Evolutionary conservation across 2,113 vertebrate species (phyloP).

Genomic region (Pholis gunnellus): DNA sequence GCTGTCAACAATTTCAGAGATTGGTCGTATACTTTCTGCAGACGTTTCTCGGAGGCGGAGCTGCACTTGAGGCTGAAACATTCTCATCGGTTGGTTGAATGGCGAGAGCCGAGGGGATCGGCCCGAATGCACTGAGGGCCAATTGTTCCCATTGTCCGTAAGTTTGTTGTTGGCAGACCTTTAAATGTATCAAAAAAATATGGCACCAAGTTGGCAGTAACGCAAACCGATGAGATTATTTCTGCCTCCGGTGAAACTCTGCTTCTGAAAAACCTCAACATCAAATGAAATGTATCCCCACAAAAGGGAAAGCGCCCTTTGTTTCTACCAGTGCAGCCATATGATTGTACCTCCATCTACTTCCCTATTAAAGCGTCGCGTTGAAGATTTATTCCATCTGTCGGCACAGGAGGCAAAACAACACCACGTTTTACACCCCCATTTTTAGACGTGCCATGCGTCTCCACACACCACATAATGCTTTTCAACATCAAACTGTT

Average conservation of each 20-base stretch:
- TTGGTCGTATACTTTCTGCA: neutral
- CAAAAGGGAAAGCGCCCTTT: neutral
- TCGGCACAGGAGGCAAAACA: constrained; percentile 10
- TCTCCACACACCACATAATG: neutral
- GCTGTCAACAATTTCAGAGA: constrained; percentile 12
- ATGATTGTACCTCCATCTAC: constrained; percentile 10
- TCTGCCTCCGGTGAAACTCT: neutral
- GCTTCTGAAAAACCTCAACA: neutral
- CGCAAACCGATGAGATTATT: neutral
- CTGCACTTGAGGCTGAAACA: neutral
- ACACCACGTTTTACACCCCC: too few species aligned
- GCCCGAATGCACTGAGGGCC: neutral
- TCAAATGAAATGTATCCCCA: neutral
- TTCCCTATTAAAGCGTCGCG: neutral
- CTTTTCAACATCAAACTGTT: neutral
- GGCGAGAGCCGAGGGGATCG: neutral
- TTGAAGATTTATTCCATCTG: constrained; percentile 8
- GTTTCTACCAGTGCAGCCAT: neutral
- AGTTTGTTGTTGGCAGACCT: neutral
- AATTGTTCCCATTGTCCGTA: neutral
- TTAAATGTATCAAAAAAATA: constrained; percentile 18
- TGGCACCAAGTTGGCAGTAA: constrained; percentile 1
- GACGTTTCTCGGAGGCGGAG: constrained; percentile 9
- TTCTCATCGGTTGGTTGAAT: neutral
- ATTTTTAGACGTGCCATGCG: neutral